A percentile compares a stretch with the other conserved stretches of the same genome.
Conservation (phyloP, 1,140 invertebrate genomes). For the Heliothis subflexa region DNA sequence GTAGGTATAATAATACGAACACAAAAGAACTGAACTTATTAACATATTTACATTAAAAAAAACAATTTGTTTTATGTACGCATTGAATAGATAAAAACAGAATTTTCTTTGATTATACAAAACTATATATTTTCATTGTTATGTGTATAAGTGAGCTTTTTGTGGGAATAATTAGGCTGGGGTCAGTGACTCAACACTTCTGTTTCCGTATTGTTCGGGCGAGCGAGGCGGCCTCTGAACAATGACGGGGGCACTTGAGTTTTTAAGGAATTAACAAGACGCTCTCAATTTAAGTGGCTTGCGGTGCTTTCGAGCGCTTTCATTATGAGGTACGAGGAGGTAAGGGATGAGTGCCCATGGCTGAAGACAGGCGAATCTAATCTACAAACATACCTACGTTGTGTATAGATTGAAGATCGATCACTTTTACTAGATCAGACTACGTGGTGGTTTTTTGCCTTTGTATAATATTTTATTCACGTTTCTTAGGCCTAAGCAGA, state of each 20-base stretch:
- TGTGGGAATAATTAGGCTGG: constrained; percentile 14
- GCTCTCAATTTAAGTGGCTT: constrained; percentile 43
- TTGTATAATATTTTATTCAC: not conserved
- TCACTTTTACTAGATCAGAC: not conserved
- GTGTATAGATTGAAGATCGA: not conserved
- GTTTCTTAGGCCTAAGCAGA: too few species aligned
- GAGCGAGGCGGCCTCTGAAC: constrained; percentile 29
- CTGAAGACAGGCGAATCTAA: constrained; percentile 5
- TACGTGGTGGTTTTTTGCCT: not conserved
- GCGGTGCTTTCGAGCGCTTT: constrained; percentile 21
- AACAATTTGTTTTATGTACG: not conserved
- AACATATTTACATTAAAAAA: too few species aligned
- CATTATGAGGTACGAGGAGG: constrained; percentile 37
- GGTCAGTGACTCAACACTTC: constrained; percentile 33
- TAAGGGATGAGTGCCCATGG: constrained; percentile 24
- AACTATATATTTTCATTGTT: constrained; percentile 11
- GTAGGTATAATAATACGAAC: too few species aligned
- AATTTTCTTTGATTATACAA: not conserved
- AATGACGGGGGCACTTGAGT: constrained; percentile 32
- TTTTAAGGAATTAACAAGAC: constrained; percentile 52
- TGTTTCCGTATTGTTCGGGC: constrained; percentile 38
- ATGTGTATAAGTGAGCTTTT: constrained; percentile 21
- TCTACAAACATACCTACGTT: not conserved
- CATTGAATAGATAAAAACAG: not conserved
- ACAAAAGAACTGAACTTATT: too few species aligned